phyloP scores from a whole-genome alignment of 2,113 vertebrate species.

The Tetrao urogallus region DNA sequence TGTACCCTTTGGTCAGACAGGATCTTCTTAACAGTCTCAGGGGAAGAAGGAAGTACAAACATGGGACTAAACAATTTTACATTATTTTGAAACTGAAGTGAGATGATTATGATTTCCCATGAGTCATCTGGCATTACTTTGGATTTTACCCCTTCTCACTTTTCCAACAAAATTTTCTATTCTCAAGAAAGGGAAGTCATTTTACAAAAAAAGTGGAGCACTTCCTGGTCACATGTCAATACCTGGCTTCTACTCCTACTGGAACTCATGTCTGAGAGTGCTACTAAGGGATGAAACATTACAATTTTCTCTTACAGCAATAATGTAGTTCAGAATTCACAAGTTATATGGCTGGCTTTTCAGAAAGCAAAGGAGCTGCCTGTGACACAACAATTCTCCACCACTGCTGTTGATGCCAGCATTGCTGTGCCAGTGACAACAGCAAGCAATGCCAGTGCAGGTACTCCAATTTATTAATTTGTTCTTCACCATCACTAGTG shows the following conservation, averaged over 20 bases:
- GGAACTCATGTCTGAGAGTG: not conserved
- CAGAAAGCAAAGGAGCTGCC: not conserved
- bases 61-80: not conserved
- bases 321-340: not conserved
- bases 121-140: slow-evolving; percentile 46
- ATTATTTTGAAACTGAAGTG: slow-evolving; percentile 38
- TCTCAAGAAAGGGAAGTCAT: not conserved
- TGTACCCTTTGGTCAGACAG: not conserved
- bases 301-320: not conserved
- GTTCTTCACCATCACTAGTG: not conserved
- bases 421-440: not conserved
- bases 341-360: not conserved
- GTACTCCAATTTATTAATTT: not conserved
- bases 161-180: not conserved
- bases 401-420: not conserved
- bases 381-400: not conserved
- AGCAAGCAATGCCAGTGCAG: not conserved
- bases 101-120: slow-evolving; percentile 52
- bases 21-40: not conserved
- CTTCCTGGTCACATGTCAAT: accelerated
- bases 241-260: not conserved
- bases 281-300: not conserved
- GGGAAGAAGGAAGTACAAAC: not conserved
- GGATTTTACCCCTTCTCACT: not conserved
- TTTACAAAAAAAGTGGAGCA: not conserved